These are phyloP conservation scores for Kryptopterus vitreolus DNA, from an alignment of 2,797 vertebrate genomes.

Conservation along the genomic window DNA sequence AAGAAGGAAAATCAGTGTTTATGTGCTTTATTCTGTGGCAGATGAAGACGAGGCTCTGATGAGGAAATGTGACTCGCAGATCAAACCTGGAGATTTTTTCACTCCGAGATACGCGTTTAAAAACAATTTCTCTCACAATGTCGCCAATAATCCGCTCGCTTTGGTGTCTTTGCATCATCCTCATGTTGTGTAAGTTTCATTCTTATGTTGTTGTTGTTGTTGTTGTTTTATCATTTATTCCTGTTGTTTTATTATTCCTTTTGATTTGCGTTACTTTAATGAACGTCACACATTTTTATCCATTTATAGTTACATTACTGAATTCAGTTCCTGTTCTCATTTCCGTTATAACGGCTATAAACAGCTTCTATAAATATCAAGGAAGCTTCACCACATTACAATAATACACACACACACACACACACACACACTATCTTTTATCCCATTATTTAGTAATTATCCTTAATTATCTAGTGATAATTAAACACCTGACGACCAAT, in stretches of 20 bases:
- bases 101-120: neutral
- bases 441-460: no score
- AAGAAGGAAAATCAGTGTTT: neutral
- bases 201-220: neutral
- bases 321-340: neutral
- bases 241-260: neutral
- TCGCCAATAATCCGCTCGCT: neutral
- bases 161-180: conserved; percentile 13
- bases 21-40: neutral
- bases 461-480: no score
- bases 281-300: neutral
- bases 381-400: neutral
- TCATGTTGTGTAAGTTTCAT: conserved; percentile 37
- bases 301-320: neutral
- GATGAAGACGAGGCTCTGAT: neutral
- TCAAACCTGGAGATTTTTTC: neutral
- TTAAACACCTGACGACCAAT: neutral
- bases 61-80: neutral
- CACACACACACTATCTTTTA: neutral
- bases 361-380: neutral
- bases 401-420: no score
- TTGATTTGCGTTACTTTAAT: neutral
- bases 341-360: neutral
- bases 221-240: no score
- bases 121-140: conserved; percentile 26